Evolutionary conservation across 2,888 invertebrate genomes (phyloP).

Genomic region (Lepidocyrtinus sp.): DNA sequence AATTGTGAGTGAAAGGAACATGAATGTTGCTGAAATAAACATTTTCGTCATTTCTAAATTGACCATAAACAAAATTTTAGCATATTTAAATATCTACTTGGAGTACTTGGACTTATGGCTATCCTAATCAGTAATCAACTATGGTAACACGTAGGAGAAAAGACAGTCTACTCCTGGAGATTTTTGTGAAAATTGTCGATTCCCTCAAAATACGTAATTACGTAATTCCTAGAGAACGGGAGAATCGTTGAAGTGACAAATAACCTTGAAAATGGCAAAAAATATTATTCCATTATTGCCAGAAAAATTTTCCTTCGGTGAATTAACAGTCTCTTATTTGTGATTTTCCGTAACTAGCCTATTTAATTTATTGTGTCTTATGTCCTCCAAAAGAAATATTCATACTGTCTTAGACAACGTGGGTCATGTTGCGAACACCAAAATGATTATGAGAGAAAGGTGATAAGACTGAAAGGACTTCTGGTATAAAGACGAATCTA

Average conservation of each 20-base stretch:
- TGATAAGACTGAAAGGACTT: neutral
- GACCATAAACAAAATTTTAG: no score
- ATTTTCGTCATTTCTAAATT: no score
- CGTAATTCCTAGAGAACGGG: neutral
- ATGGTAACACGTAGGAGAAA: neutral
- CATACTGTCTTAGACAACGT: neutral
- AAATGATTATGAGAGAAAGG: neutral
- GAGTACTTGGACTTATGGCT: no score
- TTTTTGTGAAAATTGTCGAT: neutral
- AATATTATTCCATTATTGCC: neutral
- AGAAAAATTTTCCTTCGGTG: conserved; percentile 2
- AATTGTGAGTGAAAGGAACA: no score
- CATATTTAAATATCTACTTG: no score
- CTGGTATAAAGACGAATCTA: neutral
- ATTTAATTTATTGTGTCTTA: neutral
- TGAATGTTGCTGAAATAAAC: no score
- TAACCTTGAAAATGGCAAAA: neutral
- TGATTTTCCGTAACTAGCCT: neutral
- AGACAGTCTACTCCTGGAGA: neutral
- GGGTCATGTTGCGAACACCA: neutral
- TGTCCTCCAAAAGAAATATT: neutral
- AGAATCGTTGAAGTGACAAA: neutral
- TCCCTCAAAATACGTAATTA: neutral
- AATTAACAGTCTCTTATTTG: neutral
- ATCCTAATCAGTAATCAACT: neutral